Evolutionary conservation across 2,888 invertebrate genomes (phyloP).

Genomic region (Apodemia duryi): DNA sequence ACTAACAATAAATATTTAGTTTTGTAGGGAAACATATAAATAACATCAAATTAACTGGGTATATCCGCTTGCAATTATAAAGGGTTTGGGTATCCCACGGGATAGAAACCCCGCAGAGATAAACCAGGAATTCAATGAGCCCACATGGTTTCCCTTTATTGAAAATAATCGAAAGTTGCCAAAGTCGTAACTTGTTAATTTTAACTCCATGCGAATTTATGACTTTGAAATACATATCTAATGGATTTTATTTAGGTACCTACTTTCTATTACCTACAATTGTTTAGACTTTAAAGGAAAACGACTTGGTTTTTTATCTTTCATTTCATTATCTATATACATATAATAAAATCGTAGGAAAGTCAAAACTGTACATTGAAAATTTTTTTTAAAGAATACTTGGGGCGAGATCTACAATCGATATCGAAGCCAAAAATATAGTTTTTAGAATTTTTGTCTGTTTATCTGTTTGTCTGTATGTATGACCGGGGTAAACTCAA

Average conservation of each 20-base stretch:
- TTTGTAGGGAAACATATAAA: conserved; percentile 16
- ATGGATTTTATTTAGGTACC: not conserved
- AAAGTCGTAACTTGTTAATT: conserved; percentile 24
- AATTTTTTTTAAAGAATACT: no score
- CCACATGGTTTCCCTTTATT: conserved; percentile 64
- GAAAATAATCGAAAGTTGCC: conserved; percentile 44
- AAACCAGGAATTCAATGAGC: conserved; percentile 62
- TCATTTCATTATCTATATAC: not conserved
- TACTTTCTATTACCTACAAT: not conserved
- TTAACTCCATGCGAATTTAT: conserved; percentile 19
- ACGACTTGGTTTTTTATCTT: not conserved
- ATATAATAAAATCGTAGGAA: no score
- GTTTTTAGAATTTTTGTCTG: no score
- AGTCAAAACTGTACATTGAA: no score
- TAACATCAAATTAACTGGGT: conserved; percentile 13
- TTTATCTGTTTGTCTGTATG: no score
- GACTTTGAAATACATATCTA: not conserved
- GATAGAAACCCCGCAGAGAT: conserved; percentile 69
- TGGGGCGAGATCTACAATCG: no score
- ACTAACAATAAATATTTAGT: not conserved
- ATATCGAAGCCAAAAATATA: no score
- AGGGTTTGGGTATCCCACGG: conserved; percentile 72
- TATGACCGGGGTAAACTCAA: no score
- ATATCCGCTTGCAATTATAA: conserved; percentile 39
- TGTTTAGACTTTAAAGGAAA: not conserved